Evolutionary conservation across 2,797 vertebrate species (phyloP).

Genomic region (Galagoides demidoff): DNA sequence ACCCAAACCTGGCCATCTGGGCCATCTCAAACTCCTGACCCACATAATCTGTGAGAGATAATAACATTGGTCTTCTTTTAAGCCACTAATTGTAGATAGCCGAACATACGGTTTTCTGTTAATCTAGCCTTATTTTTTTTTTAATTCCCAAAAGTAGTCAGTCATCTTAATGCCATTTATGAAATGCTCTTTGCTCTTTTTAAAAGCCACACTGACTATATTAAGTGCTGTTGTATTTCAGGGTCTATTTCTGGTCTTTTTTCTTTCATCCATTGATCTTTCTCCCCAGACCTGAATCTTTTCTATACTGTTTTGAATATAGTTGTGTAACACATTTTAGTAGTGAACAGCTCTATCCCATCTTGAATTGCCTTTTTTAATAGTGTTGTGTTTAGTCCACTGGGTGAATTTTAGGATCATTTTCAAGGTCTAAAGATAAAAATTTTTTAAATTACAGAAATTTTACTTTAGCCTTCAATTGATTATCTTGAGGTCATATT

Average conservation of each 20-base stretch:
- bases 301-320: conserved; percentile 27
- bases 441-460: not conserved
- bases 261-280: not conserved
- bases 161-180: not conserved
- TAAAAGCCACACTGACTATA: not conserved
- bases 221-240: conserved; percentile 15
- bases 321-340: not conserved
- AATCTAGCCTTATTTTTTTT: not conserved
- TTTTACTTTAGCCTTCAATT: conserved; percentile 27
- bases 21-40: conserved; percentile 39
- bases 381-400: not conserved
- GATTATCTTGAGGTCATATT: not conserved
- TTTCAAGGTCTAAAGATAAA: conserved; percentile 37
- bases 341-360: not conserved
- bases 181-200: conserved; percentile 45
- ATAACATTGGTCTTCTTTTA: not conserved
- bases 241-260: not conserved
- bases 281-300: not conserved
- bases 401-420: conserved; percentile 38
- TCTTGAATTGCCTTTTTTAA: not conserved
- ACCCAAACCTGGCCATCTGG: not conserved
- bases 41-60: not conserved
- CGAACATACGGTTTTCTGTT: not conserved
- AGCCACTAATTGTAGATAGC: not conserved
- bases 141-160: not conserved